Base-by-base conservation (phyloP, 2,797 vertebrate genomes). In the Rhinogobio ventralis region DNA sequence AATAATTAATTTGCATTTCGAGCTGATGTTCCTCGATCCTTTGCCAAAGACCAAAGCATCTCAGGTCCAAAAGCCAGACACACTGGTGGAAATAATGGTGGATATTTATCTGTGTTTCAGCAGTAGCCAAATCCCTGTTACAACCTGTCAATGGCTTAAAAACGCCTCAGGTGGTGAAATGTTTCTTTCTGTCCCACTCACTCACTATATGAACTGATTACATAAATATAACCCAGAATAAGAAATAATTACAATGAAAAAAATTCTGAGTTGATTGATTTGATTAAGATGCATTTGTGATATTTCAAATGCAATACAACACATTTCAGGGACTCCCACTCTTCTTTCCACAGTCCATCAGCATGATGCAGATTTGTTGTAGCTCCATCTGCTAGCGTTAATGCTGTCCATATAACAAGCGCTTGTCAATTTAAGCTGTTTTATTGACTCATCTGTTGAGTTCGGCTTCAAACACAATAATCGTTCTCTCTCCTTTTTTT, bases 341-440 rank as follows among this genome's bases (percentile, higher is more conserved):
- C 94, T 90, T 81, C 72, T 79, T 85, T 87, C 87, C 84, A 85
- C 77, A 85, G 88, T 87, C 87, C 85, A 89, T 90, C 87, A 89
- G 83, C 55, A 84, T 82, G 87, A 83, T 89, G 85, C 83, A 87
- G 81, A 87, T 86, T 90, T 87, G 87, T 88, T 88, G 89, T 76
- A 68, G 64, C 84, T 93, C 94, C 94, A 94, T 95, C 95, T 95
- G 94, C 93, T 93, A 92, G 85, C 91, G 87, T 90, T 75, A 91
- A 90, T 87, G 90, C 92, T 88, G 91, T 92, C 94, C 93, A 93
- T 90, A 93, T 91, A 95, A 94, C 92, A 93, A 90, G 92, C 91
- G 92, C 92, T 92, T 94, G 93, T 94, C 94, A 93, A 91, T 94
- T 93, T 93, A 87, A 91, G 92, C 91, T 93, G 93, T 94, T 94